Base-by-base conservation (phyloP, 2,797 vertebrate genomes). In the Psittacula derbiana region DNA sequence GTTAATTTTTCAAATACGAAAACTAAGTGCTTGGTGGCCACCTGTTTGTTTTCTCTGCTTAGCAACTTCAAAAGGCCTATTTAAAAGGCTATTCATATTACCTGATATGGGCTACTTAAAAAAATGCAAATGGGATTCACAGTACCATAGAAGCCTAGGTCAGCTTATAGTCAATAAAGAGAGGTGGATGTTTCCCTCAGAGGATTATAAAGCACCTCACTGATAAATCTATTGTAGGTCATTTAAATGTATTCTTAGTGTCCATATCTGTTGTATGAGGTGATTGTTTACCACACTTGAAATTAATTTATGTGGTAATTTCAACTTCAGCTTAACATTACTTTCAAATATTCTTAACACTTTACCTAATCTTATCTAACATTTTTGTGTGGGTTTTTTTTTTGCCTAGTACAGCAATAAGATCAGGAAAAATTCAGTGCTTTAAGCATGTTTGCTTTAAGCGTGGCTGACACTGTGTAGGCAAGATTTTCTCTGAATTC, bases 41-140 rank as follows among this genome's bases (percentile, higher is more conserved):
- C 53, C 14, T 74, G 52, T 61, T 91, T 70, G 19, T 84, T 89
- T 94, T 58, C 28, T 79, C 28, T 64, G 19, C 20, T 92, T 85
- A 60, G 40, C 27, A 60, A 14, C 30, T 88, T 73, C 13, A 58
- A 5, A 83, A 70, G 7, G 10, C 21, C 4, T 33, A 0, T 76
- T 80, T 86, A 52, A 80, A 61, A 64, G 30, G 30, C 16, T 72
- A 1, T 60, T 80, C 8, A 2, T 61, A 33, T 24, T 79, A 49
- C 10, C 16, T 80, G 33, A 33, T 76, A 49, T 27, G 41, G 6
- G 11, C 19, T 79, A 16, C 23, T 91, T 80, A 12, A 44, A n/a
- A 47, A 61, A 70, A 30, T 53, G 23, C 16, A 47, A 27, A 30
- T 61, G 12, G 36, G 46, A 8, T 78, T 83, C 46, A 53, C 2